Evolutionary conservation across 2,888 invertebrate genomes (phyloP).

Genomic region (Apamea monoglypha): DNA sequence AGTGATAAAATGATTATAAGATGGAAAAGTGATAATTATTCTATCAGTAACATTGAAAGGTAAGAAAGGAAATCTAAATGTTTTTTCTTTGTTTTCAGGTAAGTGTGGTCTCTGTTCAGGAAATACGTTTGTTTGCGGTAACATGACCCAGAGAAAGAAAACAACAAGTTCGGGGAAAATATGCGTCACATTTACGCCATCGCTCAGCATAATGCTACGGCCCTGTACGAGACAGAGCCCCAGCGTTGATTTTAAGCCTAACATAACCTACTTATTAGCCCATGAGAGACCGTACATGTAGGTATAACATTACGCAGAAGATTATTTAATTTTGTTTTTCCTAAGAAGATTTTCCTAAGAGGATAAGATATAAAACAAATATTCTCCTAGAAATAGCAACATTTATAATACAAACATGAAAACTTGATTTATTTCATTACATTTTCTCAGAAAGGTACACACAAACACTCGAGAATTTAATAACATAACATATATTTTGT

Average conservation of each 20-base stretch:
- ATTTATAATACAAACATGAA: conserved; percentile 23
- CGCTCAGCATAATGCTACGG: background rate
- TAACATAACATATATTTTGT: conserved; percentile 17
- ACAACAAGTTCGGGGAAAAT: background rate
- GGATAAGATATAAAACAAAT: conserved; percentile 3
- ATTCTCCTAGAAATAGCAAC: background rate
- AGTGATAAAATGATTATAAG: background rate
- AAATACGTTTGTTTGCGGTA: background rate
- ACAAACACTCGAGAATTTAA: conserved; percentile 13
- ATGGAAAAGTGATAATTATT: background rate
- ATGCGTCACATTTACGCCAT: background rate
- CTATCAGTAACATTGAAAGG: background rate
- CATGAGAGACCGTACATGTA: background rate
- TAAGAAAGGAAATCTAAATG: background rate
- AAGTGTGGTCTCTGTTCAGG: conserved; percentile 5
- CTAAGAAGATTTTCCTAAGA: background rate
- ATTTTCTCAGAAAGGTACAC: conserved; percentile 16
- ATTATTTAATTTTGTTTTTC: background rate
- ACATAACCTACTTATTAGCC: background rate
- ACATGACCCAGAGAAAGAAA: background rate
- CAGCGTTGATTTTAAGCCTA: background rate
- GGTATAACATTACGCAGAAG: background rate
- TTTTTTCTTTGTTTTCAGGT: conserved; percentile 35
- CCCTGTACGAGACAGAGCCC: background rate
- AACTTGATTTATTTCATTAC: conserved; percentile 30